These are phyloP conservation scores for Agrochola macilenta DNA, from an alignment of 2,888 invertebrate genomes.

Conservation along the genomic window DNA sequence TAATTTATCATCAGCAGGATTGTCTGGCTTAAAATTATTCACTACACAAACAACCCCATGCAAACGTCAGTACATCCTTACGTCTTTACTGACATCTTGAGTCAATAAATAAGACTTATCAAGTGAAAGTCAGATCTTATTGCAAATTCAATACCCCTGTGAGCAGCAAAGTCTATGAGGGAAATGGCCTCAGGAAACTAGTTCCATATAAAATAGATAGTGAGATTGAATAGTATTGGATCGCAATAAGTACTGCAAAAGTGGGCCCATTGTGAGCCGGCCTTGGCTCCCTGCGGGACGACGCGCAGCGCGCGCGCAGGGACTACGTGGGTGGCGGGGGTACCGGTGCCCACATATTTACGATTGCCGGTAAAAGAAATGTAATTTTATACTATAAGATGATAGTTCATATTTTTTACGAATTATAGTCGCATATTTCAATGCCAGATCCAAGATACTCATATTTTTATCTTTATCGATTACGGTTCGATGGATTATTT, in stretches of 20 bases:
- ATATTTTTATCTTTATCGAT: conserved; percentile 42
- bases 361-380: conserved; percentile 56
- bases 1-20: conserved; percentile 32
- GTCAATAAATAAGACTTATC: conserved; percentile 48
- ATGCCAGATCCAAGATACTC: conserved; percentile 36
- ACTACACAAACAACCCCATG: conserved; percentile 18
- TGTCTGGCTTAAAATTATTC: conserved; percentile 30
- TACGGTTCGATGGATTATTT: conserved; percentile 34
- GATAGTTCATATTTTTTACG: conserved; percentile 54
- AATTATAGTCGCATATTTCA: conserved; percentile 43
- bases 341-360: conserved; percentile 65
- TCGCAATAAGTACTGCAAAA: conserved; percentile 85
- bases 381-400: conserved; percentile 56
- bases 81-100: conserved; percentile 14
- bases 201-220: conserved; percentile 87
- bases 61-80: conserved; percentile 18
- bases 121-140: conserved; percentile 71
- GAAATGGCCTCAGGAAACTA: conserved; percentile 85
- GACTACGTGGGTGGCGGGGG: conserved; percentile 80
- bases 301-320: conserved; percentile 68
- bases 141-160: conserved; percentile 77
- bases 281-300: conserved; percentile 81
- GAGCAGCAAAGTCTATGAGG: conserved; percentile 74
- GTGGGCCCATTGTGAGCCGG: conserved; percentile 84
- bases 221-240: conserved; percentile 87